These are phyloP conservation scores for Cerastis leucographa DNA, from an alignment of 2,888 invertebrate species.

Conservation along the genomic window DNA sequence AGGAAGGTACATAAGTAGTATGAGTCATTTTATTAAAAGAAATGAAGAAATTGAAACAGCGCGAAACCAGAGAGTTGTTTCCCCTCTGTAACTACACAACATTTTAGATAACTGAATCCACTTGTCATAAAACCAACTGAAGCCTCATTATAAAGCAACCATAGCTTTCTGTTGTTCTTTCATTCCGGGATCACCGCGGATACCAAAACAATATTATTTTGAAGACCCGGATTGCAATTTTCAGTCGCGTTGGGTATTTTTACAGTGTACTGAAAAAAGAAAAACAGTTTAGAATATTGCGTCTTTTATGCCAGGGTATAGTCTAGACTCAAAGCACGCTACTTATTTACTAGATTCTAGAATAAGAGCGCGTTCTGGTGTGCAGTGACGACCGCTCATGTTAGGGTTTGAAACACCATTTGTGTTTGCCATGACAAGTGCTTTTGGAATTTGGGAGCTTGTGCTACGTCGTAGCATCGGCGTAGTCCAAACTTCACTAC, in stretches of 20 bases:
- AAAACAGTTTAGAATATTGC: slow-evolving; percentile 34
- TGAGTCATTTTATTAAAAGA: too few relatives aligned
- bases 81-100: neutral
- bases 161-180: slow-evolving; percentile 25
- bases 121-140: neutral
- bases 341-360: slow-evolving; percentile 30
- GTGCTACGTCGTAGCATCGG: neutral
- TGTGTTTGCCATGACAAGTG: neutral
- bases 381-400: neutral
- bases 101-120: neutral
- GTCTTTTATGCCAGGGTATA: slow-evolving; percentile 11
- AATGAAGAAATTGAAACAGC: neutral
- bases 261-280: slow-evolving; percentile 21
- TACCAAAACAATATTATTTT: slow-evolving; percentile 40
- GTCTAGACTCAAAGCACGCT: slow-evolving; percentile 22
- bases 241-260: slow-evolving; percentile 15
- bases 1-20: neutral
- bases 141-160: neutral
- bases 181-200: slow-evolving; percentile 30
- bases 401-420: neutral
- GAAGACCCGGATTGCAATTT: slow-evolving; percentile 20
- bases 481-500: neutral
- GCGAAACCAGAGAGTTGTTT: neutral
- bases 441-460: neutral
- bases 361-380: slow-evolving; percentile 16